Evolutionary conservation across 2,888 invertebrate species (phyloP).

Genomic region (Catocala sponsa): DNA sequence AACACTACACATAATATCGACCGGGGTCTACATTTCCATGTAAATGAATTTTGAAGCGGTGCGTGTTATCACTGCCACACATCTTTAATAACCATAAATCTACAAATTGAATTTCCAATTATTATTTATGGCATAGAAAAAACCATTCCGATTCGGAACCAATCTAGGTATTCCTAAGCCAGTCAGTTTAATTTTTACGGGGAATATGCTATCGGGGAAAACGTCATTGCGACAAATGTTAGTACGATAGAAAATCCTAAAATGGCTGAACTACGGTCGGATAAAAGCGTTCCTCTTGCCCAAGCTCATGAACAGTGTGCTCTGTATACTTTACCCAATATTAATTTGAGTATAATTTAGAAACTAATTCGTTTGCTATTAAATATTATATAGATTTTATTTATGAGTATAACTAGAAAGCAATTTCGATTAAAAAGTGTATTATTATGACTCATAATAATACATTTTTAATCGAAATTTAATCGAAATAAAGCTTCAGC

Average conservation of each 20-base stretch:
- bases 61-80: slow-evolving; percentile 68
- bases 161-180: slow-evolving; percentile 22
- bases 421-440: too few relatives aligned
- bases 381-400: too few relatives aligned
- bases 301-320: too few relatives aligned
- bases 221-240: slow-evolving; percentile 11
- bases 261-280: too few relatives aligned
- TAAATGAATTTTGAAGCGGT: slow-evolving; percentile 79
- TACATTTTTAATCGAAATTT: too few relatives aligned
- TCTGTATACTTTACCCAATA: too few relatives aligned
- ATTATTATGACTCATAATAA: too few relatives aligned
- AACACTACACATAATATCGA: slow-evolving; percentile 47
- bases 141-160: slow-evolving; percentile 47
- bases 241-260: background rate
- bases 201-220: slow-evolving; percentile 3
- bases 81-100: slow-evolving; percentile 87
- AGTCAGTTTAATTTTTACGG: slow-evolving; percentile 14
- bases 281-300: too few relatives aligned
- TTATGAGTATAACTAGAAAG: too few relatives aligned
- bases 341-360: too few relatives aligned
- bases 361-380: too few relatives aligned
- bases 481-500: too few relatives aligned
- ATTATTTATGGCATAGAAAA: slow-evolving; percentile 78
- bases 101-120: slow-evolving; percentile 75
- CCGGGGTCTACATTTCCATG: slow-evolving; percentile 74